Conservation (phyloP, 1,140 invertebrate genomes). For the Papilio helenus region DNA sequence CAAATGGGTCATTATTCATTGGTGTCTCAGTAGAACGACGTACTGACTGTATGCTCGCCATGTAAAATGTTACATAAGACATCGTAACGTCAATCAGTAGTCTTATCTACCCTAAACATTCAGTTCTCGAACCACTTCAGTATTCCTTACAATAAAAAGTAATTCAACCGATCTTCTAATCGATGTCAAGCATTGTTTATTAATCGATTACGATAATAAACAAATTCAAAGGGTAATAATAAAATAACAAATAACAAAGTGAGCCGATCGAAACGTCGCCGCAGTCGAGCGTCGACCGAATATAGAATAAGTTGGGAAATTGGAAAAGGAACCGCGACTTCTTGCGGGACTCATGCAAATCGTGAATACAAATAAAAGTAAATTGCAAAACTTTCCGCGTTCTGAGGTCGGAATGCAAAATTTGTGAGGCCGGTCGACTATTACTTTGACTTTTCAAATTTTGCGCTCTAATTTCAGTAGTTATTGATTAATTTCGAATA, state of each 20-base stretch:
- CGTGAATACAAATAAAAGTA: constrained; percentile 53
- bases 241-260: background rate
- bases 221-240: constrained; percentile 2
- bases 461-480: background rate
- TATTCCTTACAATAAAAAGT: no score
- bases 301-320: constrained; percentile 55
- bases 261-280: constrained; percentile 39
- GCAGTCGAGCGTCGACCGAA: constrained; percentile 40
- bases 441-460: constrained; percentile 26
- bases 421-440: background rate
- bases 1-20: no score
- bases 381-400: constrained; percentile 56
- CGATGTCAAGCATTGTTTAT: background rate
- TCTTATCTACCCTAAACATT: no score
- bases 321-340: constrained; percentile 52
- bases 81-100: no score
- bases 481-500: constrained; percentile 13
- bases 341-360: constrained; percentile 50
- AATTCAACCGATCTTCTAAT: no score
- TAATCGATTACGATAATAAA: background rate
- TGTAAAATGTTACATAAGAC: no score
- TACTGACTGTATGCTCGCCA: no score
- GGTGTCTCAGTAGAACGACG: no score
- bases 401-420: constrained; percentile 40
- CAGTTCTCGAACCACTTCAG: no score